Conservation (phyloP, 2,797 vertebrate species). For the Merluccius polli region DNA sequence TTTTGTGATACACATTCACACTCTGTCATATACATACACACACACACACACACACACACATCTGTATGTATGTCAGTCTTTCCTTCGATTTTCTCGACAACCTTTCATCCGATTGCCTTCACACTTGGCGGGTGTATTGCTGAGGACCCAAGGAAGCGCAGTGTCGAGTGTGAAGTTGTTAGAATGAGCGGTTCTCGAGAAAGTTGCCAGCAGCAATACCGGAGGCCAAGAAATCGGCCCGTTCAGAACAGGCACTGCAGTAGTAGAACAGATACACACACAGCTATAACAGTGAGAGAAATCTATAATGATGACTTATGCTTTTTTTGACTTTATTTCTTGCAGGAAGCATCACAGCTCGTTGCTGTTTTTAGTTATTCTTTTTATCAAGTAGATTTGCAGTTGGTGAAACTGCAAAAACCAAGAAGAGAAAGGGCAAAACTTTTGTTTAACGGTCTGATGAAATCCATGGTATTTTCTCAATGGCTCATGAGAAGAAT, state of each 20-base stretch:
- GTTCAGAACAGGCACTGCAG: no score
- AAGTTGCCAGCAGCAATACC: no score
- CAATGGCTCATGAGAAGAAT: background rate
- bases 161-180: no score
- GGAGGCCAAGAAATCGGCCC: no score
- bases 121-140: no score
- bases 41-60: background rate
- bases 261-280: background rate
- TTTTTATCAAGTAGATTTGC: background rate
- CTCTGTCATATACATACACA: background rate
- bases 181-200: no score
- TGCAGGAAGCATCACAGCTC: background rate
- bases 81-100: no score
- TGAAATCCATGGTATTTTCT: background rate
- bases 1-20: conserved; percentile 14
- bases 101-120: no score
- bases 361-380: background rate
- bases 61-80: no score
- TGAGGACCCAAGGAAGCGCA: no score
- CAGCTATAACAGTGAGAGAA: background rate
- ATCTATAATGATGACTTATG: background rate
- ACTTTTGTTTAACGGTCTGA: no score
- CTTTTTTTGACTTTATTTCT: background rate
- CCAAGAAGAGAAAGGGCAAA: background rate
- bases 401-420: background rate